These are phyloP conservation scores for Clarias batrachus DNA, from an alignment of 2,113 vertebrate species.

Conservation along the genomic window DNA sequence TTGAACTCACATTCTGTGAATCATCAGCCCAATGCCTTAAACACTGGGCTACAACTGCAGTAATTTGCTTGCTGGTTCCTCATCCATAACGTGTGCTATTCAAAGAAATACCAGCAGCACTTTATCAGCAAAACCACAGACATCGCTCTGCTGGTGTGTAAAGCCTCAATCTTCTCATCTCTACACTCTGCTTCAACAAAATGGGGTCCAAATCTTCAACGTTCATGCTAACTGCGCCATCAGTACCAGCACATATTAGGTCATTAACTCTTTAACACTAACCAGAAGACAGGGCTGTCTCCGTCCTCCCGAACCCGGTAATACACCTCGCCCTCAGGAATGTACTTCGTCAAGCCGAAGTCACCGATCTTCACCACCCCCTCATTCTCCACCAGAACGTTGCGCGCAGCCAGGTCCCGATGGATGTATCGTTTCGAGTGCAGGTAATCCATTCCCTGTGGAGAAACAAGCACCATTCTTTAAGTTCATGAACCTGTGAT, in stretches of 20 bases:
- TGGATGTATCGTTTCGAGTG: constrained; percentile 85
- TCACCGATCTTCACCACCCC: constrained; percentile 88
- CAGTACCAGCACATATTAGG: background rate
- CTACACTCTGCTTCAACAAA: background rate
- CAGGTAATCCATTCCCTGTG: constrained; percentile 91
- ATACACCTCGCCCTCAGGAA: constrained; percentile 84
- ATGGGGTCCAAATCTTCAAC: background rate
- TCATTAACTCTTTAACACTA: constrained; percentile 44
- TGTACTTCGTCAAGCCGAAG: constrained; percentile 89
- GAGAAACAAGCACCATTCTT: background rate
- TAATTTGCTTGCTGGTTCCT: background rate
- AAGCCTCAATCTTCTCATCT: background rate
- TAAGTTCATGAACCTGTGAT: background rate
- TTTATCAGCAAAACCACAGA: background rate
- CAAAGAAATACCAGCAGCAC: background rate
- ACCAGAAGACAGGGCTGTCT: constrained; percentile 93
- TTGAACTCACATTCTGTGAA: background rate
- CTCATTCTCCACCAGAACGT: constrained; percentile 87
- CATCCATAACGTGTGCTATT: background rate
- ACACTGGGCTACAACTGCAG: background rate
- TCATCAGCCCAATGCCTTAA: background rate
- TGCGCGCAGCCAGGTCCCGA: constrained; percentile 87
- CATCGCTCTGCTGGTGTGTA: no score
- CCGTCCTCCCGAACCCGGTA: constrained; percentile 86
- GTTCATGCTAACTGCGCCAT: background rate